Conservation (phyloP, 2,888 invertebrate genomes). For the Drosophila neonasuta region DNA sequence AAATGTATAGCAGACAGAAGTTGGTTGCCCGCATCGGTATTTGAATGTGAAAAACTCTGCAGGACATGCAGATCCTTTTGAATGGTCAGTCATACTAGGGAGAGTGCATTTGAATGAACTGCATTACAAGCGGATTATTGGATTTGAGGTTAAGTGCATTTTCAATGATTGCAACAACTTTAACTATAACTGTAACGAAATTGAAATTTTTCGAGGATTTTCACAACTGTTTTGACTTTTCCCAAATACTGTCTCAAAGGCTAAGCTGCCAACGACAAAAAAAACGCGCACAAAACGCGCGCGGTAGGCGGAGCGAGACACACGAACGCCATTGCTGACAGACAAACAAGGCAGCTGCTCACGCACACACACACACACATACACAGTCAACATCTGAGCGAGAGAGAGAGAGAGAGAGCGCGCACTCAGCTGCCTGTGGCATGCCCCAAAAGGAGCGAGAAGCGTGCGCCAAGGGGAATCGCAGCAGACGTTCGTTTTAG, state of each 20-base stretch:
- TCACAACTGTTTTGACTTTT: constrained; percentile 69
- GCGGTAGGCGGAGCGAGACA: constrained; percentile 68
- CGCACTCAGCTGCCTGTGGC: constrained; percentile 51
- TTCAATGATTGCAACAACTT: constrained; percentile 49
- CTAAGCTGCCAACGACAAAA: constrained; percentile 42
- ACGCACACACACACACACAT: constrained; percentile 15
- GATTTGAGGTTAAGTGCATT: constrained; percentile 77
- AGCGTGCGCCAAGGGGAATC: constrained; percentile 60
- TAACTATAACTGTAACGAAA: constrained; percentile 53
- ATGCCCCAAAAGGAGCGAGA: constrained; percentile 58
- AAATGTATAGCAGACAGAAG: constrained; percentile 7
- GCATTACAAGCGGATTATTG: constrained; percentile 77
- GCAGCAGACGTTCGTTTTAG: constrained; percentile 43
- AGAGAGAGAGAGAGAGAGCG: constrained; percentile 32
- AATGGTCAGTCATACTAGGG: constrained; percentile 34
- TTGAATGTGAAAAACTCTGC: constrained; percentile 67
- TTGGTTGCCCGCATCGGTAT: constrained; percentile 52
- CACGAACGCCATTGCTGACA: constrained; percentile 71
- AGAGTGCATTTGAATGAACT: constrained; percentile 51
- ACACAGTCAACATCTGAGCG: constrained; percentile 20
- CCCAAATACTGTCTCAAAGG: constrained; percentile 32
- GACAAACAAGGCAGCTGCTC: constrained; percentile 39
- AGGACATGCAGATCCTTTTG: constrained; percentile 42
- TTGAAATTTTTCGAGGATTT: constrained; percentile 46
- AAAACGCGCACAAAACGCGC: constrained; percentile 58